Evolutionary conservation across 1,140 invertebrate genomes (phyloP), one percentile per base, ranked within the genome.

Genomic region (Leptinotarsa lineolata): DNA sequence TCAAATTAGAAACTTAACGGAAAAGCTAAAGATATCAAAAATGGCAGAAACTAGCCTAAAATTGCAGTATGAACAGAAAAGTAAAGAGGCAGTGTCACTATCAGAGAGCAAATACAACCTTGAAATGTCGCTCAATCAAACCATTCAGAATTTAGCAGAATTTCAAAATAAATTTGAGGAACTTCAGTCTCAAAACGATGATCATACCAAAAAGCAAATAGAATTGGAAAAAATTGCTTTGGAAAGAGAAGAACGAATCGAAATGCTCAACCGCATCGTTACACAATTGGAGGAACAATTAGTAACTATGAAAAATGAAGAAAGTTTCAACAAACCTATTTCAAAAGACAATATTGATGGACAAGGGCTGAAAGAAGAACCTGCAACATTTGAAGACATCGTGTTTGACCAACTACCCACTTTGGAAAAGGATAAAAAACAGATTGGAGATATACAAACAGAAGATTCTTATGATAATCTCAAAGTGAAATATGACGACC

Each of bases 401-500:
- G 4, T 0, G 48, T 11, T 39, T 39, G 48, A 54, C 15, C 15
- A 54, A 54, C 6, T 54, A 54, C n/a, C 48, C 15, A 2, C n/a
- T 16, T 12, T 1, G 16, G 48, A 54, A n/a, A 54, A 15, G 15
- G n/a, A 54, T 0, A 54, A n/a, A 18, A 18, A 15, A 13, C 48
- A 15, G n/a, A 8, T n/a, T 54, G 61, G 30, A 8, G 61, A 64
- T 8, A 15, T 64, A 13, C 6, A 21, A 64, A 30, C 5, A 15
- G 39, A 66, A 39, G n/a, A 18, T 13, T n/a, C 15, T 66, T 16
- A 44, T 44, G 18, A 66, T 18, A 15, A 81, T 18, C 65, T 86
- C 44, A 83, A 86, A 80, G 39, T 80, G 30, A 81, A 84, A 66
- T 68, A 85, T 44, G 78, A 80, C 30, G 72, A 78, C 15, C 82